These are phyloP conservation scores for Anas bernieri DNA, from an alignment of 2,797 vertebrate genomes.

Conservation along the genomic window DNA sequence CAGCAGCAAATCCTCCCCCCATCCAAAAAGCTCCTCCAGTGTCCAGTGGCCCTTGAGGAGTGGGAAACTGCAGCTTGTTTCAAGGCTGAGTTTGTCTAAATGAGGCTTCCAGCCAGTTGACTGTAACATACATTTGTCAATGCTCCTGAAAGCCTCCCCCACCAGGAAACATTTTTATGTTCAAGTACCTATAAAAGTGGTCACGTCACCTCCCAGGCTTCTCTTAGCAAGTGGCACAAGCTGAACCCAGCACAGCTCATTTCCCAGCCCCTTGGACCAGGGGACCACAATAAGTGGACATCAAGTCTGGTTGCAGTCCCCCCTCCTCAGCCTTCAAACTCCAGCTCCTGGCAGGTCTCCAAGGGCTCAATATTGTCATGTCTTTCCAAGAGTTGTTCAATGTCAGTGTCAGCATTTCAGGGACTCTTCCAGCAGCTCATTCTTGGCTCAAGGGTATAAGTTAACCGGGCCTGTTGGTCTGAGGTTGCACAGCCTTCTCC, in stretches of 20 bases:
- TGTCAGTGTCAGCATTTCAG: neutral
- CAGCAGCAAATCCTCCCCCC: neutral
- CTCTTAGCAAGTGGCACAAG: neutral
- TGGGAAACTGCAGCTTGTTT: neutral
- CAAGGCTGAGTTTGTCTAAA: neutral
- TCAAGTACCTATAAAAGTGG: slow-evolving; percentile 35
- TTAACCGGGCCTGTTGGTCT: accelerated
- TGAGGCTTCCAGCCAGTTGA: slow-evolving; percentile 16
- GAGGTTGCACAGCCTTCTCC: neutral
- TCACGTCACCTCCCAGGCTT: neutral
- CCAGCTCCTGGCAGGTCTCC: neutral
- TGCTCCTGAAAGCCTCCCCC: neutral
- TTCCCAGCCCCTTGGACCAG: neutral
- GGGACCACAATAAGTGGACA: neutral
- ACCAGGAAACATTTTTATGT: slow-evolving; percentile 22
- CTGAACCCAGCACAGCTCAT: neutral
- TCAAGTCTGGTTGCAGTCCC: accelerated
- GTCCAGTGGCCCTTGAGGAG: neutral
- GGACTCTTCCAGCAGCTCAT: neutral
- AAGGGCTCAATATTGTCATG: neutral
- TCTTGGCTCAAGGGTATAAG: neutral
- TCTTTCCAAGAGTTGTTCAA: neutral
- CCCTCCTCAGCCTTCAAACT: neutral
- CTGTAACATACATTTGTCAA: neutral
- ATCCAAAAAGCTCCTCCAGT: neutral